Conservation (phyloP, 1,140 invertebrate species). For the Aphidius gifuensis region DNA sequence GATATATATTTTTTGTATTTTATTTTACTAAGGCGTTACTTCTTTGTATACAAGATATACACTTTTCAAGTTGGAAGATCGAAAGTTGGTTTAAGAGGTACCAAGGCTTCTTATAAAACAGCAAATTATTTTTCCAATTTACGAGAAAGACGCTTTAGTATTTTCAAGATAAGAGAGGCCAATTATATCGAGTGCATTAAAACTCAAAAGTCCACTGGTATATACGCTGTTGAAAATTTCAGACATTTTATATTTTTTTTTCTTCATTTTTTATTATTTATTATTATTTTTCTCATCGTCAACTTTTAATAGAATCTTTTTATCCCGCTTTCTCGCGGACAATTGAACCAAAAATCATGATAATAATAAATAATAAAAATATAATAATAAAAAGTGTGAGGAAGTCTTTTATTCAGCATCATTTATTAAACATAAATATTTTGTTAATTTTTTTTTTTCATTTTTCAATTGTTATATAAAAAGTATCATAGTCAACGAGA, state of each 20-base stretch:
- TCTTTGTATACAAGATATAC: neutral
- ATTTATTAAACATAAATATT: too few relatives aligned
- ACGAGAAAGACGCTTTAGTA: constrained; percentile 34
- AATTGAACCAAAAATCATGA: constrained; percentile 18
- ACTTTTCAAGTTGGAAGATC: too few relatives aligned
- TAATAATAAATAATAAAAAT: neutral
- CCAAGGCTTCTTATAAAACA: constrained; percentile 30
- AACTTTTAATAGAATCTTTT: constrained; percentile 45
- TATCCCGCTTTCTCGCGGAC: constrained; percentile 22
- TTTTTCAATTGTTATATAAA: too few relatives aligned
- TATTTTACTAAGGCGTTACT: too few relatives aligned
- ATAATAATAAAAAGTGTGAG: constrained; percentile 1
- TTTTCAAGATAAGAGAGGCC: constrained; percentile 41
- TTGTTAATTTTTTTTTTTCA: too few relatives aligned
- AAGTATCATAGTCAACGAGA: too few relatives aligned
- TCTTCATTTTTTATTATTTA: constrained; percentile 14
- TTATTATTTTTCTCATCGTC: constrained; percentile 30
- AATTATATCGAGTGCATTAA: constrained; percentile 47
- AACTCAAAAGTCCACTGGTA: constrained; percentile 40
- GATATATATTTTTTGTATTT: neutral
- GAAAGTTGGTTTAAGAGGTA: too few relatives aligned
- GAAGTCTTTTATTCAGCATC: neutral
- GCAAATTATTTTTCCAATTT: constrained; percentile 47
- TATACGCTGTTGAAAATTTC: neutral
- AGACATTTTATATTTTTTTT: neutral